Percentiles rank a stretch among this genome's conserved stretches.
These are phyloP conservation scores for Ophion costatus DNA, from an alignment of 2,888 invertebrate species.

Conservation along the genomic window DNA sequence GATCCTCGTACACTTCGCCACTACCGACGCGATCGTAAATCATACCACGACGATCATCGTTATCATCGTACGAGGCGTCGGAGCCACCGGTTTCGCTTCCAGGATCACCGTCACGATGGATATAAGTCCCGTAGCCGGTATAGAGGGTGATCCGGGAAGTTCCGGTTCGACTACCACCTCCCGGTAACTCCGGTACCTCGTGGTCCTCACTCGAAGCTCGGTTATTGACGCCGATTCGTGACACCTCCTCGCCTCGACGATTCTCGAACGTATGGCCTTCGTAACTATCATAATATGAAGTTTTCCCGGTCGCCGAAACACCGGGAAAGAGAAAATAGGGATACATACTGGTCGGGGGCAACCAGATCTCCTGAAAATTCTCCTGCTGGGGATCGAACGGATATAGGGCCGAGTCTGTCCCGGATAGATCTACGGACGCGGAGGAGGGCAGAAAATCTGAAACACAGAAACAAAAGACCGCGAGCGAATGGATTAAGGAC, in stretches of 20 bases:
- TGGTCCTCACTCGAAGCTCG: constrained; percentile 70
- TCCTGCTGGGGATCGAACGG: constrained; percentile 85
- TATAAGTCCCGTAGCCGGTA: constrained; percentile 70
- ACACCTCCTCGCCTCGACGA: constrained; percentile 66
- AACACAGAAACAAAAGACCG: constrained; percentile 84
- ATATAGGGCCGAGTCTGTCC: constrained; percentile 86
- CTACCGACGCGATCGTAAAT: constrained; percentile 61
- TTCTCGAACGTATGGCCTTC: constrained; percentile 70
- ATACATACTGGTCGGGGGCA: constrained; percentile 85
- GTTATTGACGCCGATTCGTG: constrained; percentile 28
- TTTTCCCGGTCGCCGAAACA: constrained; percentile 82
- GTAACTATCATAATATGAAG: constrained; percentile 77
- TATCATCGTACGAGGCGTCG: constrained; percentile 68
- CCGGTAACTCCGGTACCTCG: constrained; percentile 77
- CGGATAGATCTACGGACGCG: constrained; percentile 85
- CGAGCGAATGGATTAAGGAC: constrained; percentile 76
- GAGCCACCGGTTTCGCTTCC: constrained; percentile 64
- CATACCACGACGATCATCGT: constrained; percentile 51
- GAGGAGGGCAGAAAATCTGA: constrained; percentile 85
- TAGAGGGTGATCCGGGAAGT: constrained; percentile 73
- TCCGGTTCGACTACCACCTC: constrained; percentile 74
- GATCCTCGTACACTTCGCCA: constrained; percentile 54
- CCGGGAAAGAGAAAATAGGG: constrained; percentile 87
- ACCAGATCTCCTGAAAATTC: constrained; percentile 86
- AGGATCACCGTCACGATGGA: constrained; percentile 64